Evolutionary conservation across 37 sponge, comb jelly and placozoan genomes (phyloP).

Genomic region (Oscarella lobularis): DNA sequence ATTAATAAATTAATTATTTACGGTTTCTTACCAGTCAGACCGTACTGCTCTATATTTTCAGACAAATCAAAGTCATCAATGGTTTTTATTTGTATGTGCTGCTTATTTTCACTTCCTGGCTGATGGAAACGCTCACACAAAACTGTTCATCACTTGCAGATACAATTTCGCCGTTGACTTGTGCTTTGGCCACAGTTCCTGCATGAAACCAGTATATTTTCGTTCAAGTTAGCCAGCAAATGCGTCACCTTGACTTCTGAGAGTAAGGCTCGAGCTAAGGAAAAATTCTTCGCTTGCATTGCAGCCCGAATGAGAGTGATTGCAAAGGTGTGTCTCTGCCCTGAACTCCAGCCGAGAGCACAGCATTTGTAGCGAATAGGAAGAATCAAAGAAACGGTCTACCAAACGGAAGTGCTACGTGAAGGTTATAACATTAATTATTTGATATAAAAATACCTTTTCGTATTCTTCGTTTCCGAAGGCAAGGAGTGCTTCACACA

Average conservation of each 20-base stretch:
- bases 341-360: constrained; percentile 63
- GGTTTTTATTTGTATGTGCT: too few relatives aligned
- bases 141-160: too few relatives aligned
- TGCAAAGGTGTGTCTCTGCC: constrained; percentile 68
- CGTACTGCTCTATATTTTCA: too few relatives aligned
- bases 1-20: too few relatives aligned
- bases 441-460: constrained; percentile 27
- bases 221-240: too few relatives aligned
- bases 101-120: too few relatives aligned
- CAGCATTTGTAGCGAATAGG: constrained; percentile 42
- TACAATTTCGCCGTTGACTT: too few relatives aligned
- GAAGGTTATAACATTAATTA: not conserved
- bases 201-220: too few relatives aligned
- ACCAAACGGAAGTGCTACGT: not conserved
- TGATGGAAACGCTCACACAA: too few relatives aligned
- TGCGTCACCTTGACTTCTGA: constrained; percentile 56
- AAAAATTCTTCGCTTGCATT: constrained; percentile 31
- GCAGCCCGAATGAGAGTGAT: constrained; percentile 67
- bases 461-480: constrained; percentile 59
- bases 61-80: too few relatives aligned
- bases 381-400: constrained; percentile 55
- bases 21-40: too few relatives aligned
- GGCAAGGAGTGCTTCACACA: constrained; percentile 66
- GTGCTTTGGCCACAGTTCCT: too few relatives aligned
- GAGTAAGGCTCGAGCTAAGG: constrained; percentile 31